Evolutionary conservation across 2,888 invertebrate species (phyloP).

Genomic region (Gastrophysa polygoni): DNA sequence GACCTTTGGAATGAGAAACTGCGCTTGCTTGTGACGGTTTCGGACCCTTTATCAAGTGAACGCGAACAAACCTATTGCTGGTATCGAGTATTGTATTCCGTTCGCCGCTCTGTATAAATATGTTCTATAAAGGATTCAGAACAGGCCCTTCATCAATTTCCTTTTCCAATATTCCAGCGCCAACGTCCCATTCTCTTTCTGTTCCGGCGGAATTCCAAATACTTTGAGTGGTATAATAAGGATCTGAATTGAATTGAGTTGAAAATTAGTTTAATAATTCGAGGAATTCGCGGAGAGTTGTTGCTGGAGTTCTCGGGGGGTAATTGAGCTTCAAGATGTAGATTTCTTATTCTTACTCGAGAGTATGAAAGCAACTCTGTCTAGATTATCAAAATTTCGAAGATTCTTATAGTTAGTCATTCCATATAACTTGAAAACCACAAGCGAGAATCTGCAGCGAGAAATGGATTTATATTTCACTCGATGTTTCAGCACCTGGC

Average conservation of each 20-base stretch:
- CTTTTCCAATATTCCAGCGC: constrained; percentile 31
- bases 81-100: no score
- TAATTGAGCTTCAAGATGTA: constrained; percentile 1
- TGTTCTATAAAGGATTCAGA: constrained; percentile 2
- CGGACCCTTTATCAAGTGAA: no score
- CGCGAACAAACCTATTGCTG: no score
- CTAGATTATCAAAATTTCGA: neutral
- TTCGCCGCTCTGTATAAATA: neutral
- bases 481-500: no score
- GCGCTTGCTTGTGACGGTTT: no score
- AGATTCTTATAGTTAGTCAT: neutral
- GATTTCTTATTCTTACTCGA: neutral
- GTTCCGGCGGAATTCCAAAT: constrained; percentile 30
- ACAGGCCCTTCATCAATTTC: constrained; percentile 27
- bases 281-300: constrained; percentile 9
- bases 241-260: constrained; percentile 34
- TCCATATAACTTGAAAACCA: neutral
- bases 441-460: neutral
- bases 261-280: constrained; percentile 35
- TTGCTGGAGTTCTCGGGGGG: constrained; percentile 15
- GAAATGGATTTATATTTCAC: neutral
- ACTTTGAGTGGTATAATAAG: constrained; percentile 31
- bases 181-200: neutral
- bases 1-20: no score
- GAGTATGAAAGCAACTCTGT: neutral